Evolutionary conservation across 2,888 invertebrate species (phyloP).

Genomic region (Athalia circularis): DNA sequence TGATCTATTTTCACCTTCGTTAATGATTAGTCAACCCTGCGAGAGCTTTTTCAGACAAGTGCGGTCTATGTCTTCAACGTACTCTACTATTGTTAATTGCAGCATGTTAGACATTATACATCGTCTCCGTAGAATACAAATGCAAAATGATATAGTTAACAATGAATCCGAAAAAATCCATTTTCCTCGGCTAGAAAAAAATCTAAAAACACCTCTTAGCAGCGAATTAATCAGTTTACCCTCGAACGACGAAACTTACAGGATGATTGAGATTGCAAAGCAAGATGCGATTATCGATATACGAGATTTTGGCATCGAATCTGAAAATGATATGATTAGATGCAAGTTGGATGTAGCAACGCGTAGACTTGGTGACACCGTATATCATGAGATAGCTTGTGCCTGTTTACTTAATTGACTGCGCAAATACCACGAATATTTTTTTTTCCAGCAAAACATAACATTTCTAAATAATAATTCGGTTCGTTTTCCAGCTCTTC

Average conservation of each 20-base stretch:
- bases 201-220: not conserved
- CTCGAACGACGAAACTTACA: slow-evolving; percentile 11
- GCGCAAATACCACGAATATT: no score
- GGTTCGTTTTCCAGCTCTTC: no score
- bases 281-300: slow-evolving; percentile 14
- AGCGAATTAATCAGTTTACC: not conserved
- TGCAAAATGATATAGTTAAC: slow-evolving; percentile 9
- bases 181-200: slow-evolving; percentile 16
- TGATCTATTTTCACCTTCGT: slow-evolving; percentile 29
- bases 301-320: slow-evolving; percentile 7
- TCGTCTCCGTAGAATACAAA: slow-evolving; percentile 32
- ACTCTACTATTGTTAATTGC: slow-evolving; percentile 22
- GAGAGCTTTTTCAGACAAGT: slow-evolving; percentile 51
- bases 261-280: not conserved
- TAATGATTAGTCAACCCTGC: slow-evolving; percentile 49
- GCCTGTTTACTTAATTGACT: no score
- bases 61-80: slow-evolving; percentile 45
- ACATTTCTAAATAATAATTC: no score
- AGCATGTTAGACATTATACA: slow-evolving; percentile 31
- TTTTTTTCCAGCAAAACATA: no score
- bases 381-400: not conserved
- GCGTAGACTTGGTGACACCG: not conserved
- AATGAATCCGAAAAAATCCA: not conserved
- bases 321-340: not conserved
- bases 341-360: slow-evolving; percentile 9